A percentile compares a stretch with the other conserved stretches of the same genome.
These are phyloP conservation scores for Chaetodon trifascialis DNA, from an alignment of 2,113 vertebrate genomes.

Conservation along the genomic window DNA sequence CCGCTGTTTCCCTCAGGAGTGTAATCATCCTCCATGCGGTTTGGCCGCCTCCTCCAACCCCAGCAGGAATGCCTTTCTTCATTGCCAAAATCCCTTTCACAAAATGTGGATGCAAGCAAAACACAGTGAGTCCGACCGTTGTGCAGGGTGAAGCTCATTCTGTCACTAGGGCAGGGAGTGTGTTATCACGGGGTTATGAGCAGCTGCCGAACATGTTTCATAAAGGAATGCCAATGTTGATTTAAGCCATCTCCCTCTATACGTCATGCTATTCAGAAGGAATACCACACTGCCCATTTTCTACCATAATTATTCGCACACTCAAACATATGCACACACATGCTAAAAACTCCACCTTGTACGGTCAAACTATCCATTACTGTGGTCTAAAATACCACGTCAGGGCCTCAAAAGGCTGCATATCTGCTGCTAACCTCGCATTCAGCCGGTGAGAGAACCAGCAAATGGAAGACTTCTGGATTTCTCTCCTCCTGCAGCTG, in stretches of 20 bases:
- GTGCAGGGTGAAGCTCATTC: conserved; percentile 47
- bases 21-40: conserved; percentile 69
- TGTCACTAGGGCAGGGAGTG: conserved; percentile 49
- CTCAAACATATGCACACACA: conserved; percentile 16
- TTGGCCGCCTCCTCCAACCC: conserved; percentile 61
- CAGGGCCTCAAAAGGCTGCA: conserved; percentile 55
- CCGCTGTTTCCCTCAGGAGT: conserved; percentile 61
- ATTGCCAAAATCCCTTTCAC: conserved; percentile 59
- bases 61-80: conserved; percentile 59
- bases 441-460: conserved; percentile 51
- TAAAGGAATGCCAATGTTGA: conserved; percentile 69
- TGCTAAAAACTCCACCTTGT: conserved; percentile 65
- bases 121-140: conserved; percentile 32
- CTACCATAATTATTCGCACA: conserved; percentile 66
- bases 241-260: conserved; percentile 59
- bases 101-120: conserved; percentile 63
- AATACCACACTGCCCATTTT: conserved; percentile 51
- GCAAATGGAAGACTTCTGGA: conserved; percentile 61
- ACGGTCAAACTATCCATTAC: conserved; percentile 74
- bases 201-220: conserved; percentile 52
- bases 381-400: conserved; percentile 72
- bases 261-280: conserved; percentile 57
- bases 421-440: conserved; percentile 50
- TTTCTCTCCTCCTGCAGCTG: conserved; percentile 56
- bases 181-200: conserved; percentile 51